Evolutionary conservation across 2,797 vertebrate species (phyloP).

Genomic region (Parambassis ranga): DNA sequence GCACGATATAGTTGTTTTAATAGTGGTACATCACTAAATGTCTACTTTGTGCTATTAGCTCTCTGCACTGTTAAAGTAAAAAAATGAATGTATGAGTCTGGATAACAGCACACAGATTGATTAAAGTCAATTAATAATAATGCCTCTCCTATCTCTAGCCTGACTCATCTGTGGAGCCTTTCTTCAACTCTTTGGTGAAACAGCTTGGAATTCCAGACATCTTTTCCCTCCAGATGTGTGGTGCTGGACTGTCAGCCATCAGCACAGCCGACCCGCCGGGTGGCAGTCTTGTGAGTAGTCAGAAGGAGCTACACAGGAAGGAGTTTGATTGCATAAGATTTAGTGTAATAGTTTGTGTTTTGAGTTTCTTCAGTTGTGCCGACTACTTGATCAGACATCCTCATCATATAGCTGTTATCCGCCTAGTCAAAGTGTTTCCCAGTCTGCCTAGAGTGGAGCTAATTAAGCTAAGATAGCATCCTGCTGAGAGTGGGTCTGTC

Average conservation of each 20-base stretch:
- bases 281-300: slow-evolving; percentile 92
- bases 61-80: too few species aligned
- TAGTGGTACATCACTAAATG: too few species aligned
- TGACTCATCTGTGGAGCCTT: slow-evolving; percentile 90
- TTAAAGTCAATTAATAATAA: not conserved
- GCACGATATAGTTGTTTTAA: too few species aligned
- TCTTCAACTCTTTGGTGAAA: slow-evolving; percentile 91
- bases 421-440: slow-evolving; percentile 24
- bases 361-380: too few species aligned
- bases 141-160: slow-evolving; percentile 77
- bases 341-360: not conserved
- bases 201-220: slow-evolving; percentile 88
- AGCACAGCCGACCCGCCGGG: slow-evolving; percentile 78
- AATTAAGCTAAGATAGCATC: slow-evolving; percentile 73
- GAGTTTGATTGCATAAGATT: not conserved
- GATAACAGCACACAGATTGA: not conserved
- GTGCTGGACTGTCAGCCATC: slow-evolving; percentile 84
- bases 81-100: not conserved
- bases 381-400: too few species aligned
- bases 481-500: slow-evolving; percentile 68
- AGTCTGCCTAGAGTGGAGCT: slow-evolving; percentile 59
- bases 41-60: too few species aligned
- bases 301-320: not conserved
- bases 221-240: slow-evolving; percentile 99
- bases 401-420: slow-evolving; percentile 27